These are phyloP conservation scores for Limnephilus auricula DNA, from an alignment of 2,888 invertebrate genomes.

Conservation along the genomic window DNA sequence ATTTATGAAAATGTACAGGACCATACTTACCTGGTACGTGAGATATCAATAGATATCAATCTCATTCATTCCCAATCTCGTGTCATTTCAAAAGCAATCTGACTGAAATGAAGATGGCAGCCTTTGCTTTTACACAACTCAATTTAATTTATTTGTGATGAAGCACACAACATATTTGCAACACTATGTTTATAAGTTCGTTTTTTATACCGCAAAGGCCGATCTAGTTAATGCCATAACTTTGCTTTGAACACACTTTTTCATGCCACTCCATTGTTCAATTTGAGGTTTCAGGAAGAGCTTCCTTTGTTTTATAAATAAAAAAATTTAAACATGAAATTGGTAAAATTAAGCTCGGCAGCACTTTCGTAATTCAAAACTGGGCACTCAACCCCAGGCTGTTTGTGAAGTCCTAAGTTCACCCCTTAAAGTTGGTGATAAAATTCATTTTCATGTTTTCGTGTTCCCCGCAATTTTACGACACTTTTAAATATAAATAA, in stretches of 20 bases:
- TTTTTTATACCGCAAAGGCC: neutral
- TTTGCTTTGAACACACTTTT: neutral
- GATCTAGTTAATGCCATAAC: neutral
- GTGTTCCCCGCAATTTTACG: conserved; percentile 8
- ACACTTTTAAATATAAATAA: conserved; percentile 25
- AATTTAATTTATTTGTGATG: too few species aligned
- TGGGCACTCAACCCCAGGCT: neutral
- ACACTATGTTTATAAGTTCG: too few species aligned
- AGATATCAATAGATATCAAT: too few species aligned
- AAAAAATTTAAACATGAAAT: neutral
- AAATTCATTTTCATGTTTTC: conserved; percentile 19
- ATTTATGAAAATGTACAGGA: too few species aligned
- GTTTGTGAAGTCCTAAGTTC: neutral
- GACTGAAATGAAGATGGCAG: too few species aligned
- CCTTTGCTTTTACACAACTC: too few species aligned
- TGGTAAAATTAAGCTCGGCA: neutral
- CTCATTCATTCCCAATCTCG: too few species aligned
- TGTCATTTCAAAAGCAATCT: too few species aligned
- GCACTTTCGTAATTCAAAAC: neutral
- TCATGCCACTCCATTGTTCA: neutral
- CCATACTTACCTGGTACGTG: too few species aligned
- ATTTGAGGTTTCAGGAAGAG: neutral
- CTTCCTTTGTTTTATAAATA: neutral
- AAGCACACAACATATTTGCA: too few species aligned
- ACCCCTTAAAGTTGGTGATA: neutral